A percentile compares a stretch with the other conserved stretches of the same genome.
These are phyloP conservation scores for Gandaritis pyraliata DNA, from an alignment of 2,888 invertebrate species.

Conservation along the genomic window DNA sequence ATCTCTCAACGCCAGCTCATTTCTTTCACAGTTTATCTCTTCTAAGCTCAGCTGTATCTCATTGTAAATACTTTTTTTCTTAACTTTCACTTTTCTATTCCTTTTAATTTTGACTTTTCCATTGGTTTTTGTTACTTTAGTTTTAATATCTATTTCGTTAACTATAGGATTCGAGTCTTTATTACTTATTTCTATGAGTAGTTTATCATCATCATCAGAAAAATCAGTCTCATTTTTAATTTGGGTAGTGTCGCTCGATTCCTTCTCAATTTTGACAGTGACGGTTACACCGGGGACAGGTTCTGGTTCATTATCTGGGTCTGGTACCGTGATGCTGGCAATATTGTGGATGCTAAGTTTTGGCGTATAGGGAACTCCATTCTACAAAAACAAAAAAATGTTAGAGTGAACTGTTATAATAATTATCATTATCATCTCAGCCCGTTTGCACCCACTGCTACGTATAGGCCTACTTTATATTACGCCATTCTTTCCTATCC, in stretches of 20 bases:
- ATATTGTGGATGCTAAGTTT: background rate
- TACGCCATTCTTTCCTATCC: too few relatives aligned
- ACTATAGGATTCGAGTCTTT: background rate
- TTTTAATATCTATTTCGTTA: background rate
- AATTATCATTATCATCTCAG: too few relatives aligned
- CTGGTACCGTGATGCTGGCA: constrained; percentile 8
- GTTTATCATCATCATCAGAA: constrained; percentile 47
- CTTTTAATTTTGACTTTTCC: constrained; percentile 5
- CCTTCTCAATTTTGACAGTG: constrained; percentile 20
- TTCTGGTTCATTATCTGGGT: background rate
- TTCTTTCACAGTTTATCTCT: constrained; percentile 64
- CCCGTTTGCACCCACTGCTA: too few relatives aligned
- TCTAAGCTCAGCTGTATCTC: constrained; percentile 57
- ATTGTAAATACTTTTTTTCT: constrained; percentile 45
- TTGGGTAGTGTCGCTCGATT: constrained; percentile 11
- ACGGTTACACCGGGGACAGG: background rate
- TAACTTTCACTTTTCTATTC: constrained; percentile 30
- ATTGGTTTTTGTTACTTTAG: constrained; percentile 1
- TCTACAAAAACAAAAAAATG: constrained; percentile 10
- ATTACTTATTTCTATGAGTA: constrained; percentile 38
- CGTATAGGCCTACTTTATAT: too few relatives aligned
- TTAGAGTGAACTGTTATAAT: too few relatives aligned
- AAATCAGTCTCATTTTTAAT: constrained; percentile 40
- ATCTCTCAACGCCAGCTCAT: constrained; percentile 49
- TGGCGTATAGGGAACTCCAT: background rate